These are phyloP conservation scores for Tetranychus truncatus DNA, from an alignment of 2,888 invertebrate species.

Conservation along the genomic window DNA sequence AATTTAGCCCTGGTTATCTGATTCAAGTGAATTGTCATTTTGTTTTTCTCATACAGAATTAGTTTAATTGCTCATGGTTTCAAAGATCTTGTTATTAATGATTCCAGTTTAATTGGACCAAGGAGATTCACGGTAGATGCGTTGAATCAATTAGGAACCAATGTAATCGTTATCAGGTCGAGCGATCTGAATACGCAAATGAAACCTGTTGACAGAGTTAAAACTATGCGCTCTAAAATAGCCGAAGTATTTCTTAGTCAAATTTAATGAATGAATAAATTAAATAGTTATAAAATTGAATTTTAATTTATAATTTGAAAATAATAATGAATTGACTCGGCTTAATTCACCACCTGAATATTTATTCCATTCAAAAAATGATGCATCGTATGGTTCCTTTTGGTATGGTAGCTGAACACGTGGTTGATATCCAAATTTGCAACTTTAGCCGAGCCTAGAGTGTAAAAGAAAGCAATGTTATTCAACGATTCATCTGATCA, in stretches of 20 bases:
- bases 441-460: neutral
- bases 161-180: neutral
- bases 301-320: neutral
- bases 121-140: neutral
- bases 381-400: no score
- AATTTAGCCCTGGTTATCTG: no score
- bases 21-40: neutral
- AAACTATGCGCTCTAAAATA: neutral
- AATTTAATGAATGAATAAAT: neutral
- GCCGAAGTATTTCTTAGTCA: neutral
- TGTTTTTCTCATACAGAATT: neutral
- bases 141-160: neutral
- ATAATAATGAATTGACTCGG: neutral
- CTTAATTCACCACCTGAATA: neutral
- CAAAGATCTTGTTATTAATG: neutral
- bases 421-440: neutral
- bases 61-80: neutral
- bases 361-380: neutral
- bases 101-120: neutral
- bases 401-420: neutral
- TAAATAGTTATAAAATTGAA: neutral
- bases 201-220: neutral
- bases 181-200: neutral
- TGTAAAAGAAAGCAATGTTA: neutral
- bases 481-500: neutral